These are phyloP conservation scores for Amorpha juglandis DNA, from an alignment of 2,888 invertebrate species.

Conservation along the genomic window DNA sequence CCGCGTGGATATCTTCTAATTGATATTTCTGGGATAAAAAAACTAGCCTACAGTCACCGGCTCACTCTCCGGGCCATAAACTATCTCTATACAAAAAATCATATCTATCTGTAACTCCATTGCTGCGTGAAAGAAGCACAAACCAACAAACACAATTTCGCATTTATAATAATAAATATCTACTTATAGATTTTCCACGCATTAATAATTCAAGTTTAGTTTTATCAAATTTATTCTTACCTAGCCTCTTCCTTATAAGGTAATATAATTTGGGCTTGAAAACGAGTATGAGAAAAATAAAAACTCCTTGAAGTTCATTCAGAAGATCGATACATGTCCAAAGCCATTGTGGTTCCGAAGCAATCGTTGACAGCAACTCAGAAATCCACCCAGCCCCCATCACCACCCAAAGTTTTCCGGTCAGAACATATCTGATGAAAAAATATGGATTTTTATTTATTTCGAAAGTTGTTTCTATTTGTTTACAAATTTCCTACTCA, in stretches of 20 bases:
- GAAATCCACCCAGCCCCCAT: conserved; percentile 91
- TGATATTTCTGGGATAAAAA: too few species aligned
- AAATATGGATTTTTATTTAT: neutral
- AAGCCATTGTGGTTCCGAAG: conserved; percentile 76
- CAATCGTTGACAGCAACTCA: conserved; percentile 86
- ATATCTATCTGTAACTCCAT: too few species aligned
- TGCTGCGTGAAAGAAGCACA: too few species aligned
- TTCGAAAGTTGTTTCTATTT: neutral
- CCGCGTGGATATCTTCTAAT: too few species aligned
- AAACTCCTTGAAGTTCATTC: conserved; percentile 89
- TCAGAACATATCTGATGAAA: conserved; percentile 85
- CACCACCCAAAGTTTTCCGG: conserved; percentile 89
- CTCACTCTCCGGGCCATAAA: too few species aligned
- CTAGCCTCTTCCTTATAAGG: conserved; percentile 83
- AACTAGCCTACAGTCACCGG: too few species aligned
- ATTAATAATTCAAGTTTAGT: neutral
- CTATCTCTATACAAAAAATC: too few species aligned
- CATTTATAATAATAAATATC: neutral
- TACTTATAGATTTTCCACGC: neutral
- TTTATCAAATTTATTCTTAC: conserved; percentile 57
- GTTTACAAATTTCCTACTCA: neutral
- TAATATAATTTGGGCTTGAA: conserved; percentile 87
- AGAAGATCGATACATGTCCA: conserved; percentile 86
- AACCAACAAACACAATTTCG: neutral
- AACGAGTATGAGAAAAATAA: conserved; percentile 89